Evolutionary conservation across 2,888 invertebrate genomes (phyloP), one percentile per base, ranked within the genome.

Genomic region (Oithona nana): DNA sequence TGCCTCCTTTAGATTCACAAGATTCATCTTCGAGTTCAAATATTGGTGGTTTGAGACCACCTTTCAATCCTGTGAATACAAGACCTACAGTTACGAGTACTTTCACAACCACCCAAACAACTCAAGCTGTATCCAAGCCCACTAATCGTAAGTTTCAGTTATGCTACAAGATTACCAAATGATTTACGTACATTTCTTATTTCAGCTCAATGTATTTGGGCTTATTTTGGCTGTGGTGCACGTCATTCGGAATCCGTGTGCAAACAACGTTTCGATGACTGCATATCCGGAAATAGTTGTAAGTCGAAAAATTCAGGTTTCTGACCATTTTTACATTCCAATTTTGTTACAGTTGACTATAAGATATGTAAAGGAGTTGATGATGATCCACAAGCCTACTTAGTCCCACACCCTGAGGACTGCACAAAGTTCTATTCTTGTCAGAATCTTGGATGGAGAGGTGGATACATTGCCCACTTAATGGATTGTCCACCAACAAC

Each of bases 341-440:
- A n/a, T 11, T 56, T 29, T 20, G 16, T 11, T 26, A 24, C 11
- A 57, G 57, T 20, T 24, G 57, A 29, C 20, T 30, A 57, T 30
- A 29, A 61, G 51, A 49, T 61, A 28, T 61, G 61, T 28, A 13
- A 28, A 1, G 61, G 30, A 8, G 61, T 61, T 8, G 39, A 22
- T 6, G 31, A 31, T n/a, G 13, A 50, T 55, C 61, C 61, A 1
- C 50, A 61, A 54, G 31, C 20, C 22, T 61, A 61, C 24, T 31
- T 61, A 4, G 52, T 61, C 4, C 61, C 61, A 16, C 61, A 61
- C 22, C 61, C 61, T 20, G 24, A 28, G 26, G 61, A 61, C 54
- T 61, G 61, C 29, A 54, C 61, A 22, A 61, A 61, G 20, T 61
- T 61, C 11, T 61, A 61, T 31, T 62, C 62, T 11, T 62, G 62